These are phyloP conservation scores for Argentina silus DNA, from an alignment of 2,797 vertebrate species.

Conservation along the genomic window DNA sequence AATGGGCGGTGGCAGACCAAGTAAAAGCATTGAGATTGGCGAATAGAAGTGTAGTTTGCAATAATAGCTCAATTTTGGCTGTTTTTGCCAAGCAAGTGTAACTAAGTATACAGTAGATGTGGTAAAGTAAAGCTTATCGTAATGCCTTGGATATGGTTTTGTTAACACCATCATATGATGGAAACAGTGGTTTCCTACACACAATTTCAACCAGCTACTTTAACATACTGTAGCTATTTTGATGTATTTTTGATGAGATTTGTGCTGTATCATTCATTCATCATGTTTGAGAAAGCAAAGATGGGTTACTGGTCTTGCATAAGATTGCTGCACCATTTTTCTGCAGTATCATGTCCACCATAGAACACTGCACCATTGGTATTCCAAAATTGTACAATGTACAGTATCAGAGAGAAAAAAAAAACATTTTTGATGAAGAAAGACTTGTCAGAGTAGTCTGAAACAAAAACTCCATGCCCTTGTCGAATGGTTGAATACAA, in stretches of 20 bases:
- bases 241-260: background rate
- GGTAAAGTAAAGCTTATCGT: background rate
- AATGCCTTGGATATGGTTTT: background rate
- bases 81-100: slow-evolving; percentile 2
- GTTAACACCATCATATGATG: background rate
- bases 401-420: slow-evolving; percentile 37
- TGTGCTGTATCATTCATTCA: background rate
- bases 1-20: background rate
- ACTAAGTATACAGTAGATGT: background rate
- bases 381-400: slow-evolving; percentile 34
- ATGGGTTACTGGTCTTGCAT: background rate
- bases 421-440: slow-evolving; percentile 51
- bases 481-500: slow-evolving; percentile 41
- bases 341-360: background rate
- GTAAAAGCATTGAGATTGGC: slow-evolving; percentile 3
- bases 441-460: slow-evolving; percentile 49
- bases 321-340: background rate
- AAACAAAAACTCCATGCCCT: slow-evolving; percentile 50
- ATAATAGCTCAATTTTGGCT: background rate
- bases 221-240: background rate
- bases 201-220: background rate
- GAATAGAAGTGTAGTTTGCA: background rate
- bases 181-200: background rate
- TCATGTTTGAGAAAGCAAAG: background rate
- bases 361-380: slow-evolving; percentile 38